Conservation (phyloP, 2,797 vertebrate genomes). For the Ctenochaetus hawaiiensis region DNA sequence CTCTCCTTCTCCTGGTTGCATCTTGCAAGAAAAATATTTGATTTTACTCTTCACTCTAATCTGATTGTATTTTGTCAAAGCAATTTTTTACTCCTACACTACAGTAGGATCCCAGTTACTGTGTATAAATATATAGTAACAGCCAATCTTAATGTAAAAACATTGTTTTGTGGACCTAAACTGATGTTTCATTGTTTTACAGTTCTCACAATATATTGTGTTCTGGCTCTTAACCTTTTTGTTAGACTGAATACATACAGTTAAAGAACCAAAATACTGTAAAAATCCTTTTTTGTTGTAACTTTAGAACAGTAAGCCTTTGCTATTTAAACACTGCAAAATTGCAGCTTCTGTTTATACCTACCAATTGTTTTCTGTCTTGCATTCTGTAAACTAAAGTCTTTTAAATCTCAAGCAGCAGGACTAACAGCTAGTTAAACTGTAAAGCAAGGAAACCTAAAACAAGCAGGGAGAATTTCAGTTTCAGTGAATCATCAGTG, state of each 20-base stretch:
- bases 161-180: too few species aligned
- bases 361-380: not conserved
- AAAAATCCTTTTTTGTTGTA: not conserved
- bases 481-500: conserved; percentile 1
- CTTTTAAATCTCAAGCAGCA: not conserved
- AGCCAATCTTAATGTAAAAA: too few species aligned
- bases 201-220: too few species aligned
- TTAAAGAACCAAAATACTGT: not conserved
- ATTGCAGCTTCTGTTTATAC: not conserved
- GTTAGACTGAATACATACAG: not conserved
- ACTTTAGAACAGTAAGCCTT: not conserved
- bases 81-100: too few species aligned
- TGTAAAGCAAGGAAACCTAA: not conserved
- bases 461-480: conserved; percentile 12
- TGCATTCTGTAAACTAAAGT: not conserved
- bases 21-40: too few species aligned
- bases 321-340: not conserved
- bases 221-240: too few species aligned
- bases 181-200: too few species aligned
- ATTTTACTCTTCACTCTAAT: too few species aligned
- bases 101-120: too few species aligned
- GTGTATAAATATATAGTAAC: too few species aligned
- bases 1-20: too few species aligned
- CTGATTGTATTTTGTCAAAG: too few species aligned
- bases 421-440: not conserved